These are phyloP conservation scores for Tonatia bakeri DNA, from an alignment of 2,113 vertebrate species.

Conservation along the genomic window DNA sequence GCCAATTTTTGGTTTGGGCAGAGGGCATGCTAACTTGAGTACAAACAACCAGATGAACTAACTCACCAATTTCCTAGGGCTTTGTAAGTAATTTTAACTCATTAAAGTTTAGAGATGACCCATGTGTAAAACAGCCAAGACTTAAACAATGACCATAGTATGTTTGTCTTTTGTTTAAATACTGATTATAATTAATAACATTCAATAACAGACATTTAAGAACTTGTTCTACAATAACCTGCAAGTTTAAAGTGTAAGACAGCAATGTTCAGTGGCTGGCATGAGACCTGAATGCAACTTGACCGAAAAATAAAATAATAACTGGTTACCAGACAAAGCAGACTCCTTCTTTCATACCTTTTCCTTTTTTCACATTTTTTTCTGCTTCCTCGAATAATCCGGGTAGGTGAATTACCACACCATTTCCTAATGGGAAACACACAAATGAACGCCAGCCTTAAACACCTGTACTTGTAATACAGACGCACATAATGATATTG, in stretches of 20 bases:
- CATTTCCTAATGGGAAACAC: conserved; percentile 88
- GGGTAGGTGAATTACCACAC: conserved; percentile 97
- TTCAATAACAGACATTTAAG: not conserved
- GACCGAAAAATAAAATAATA: not conserved
- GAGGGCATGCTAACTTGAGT: not conserved
- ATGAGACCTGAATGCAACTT: not conserved
- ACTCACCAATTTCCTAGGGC: not conserved
- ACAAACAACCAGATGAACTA: not conserved
- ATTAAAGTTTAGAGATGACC: not conserved
- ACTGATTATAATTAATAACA: not conserved
- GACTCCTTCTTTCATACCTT: conserved; percentile 83
- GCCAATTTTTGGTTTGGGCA: not conserved
- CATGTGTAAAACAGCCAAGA: not conserved
- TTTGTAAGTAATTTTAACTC: not conserved
- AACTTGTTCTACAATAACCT: not conserved
- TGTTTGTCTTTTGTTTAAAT: not conserved
- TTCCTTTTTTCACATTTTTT: conserved; percentile 95
- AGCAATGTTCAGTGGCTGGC: not conserved
- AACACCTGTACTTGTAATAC: conserved; percentile 15
- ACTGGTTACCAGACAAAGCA: not conserved
- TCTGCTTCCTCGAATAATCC: conserved; percentile 98
- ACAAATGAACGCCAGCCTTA: not conserved
- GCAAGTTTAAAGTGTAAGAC: not conserved
- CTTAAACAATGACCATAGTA: not conserved
- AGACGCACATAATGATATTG: not conserved